Conservation (phyloP, 2,797 vertebrate species). For the Caiman crocodilus region DNA sequence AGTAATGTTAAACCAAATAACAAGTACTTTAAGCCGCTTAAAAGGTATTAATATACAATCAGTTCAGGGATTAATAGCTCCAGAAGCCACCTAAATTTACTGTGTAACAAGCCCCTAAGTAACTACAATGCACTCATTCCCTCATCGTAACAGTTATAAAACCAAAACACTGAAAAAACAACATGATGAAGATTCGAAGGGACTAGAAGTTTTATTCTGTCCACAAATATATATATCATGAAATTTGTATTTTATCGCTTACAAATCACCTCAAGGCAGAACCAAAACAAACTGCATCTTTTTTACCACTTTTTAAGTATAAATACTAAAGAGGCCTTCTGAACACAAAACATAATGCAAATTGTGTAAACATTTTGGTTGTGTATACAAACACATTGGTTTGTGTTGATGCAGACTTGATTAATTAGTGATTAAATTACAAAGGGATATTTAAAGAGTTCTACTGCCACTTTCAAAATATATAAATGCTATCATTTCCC, state of each 20-base stretch:
- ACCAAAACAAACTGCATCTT: not conserved
- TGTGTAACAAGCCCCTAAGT: not conserved
- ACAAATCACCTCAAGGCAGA: not conserved
- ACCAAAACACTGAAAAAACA: not conserved
- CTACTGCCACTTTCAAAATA: not conserved
- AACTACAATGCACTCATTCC: not conserved
- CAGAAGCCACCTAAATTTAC: no score
- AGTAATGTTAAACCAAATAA: no score
- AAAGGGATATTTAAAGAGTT: not conserved
- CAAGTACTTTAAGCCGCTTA: no score
- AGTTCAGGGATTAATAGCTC: no score
- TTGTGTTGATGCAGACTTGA: no score
- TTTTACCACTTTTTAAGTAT: not conserved
- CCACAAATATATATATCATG: not conserved
- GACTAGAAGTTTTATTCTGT: not conserved
- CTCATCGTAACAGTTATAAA: not conserved
- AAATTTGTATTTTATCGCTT: not conserved
- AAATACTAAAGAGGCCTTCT: not conserved
- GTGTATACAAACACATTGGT: no score
- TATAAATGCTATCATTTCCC: not conserved
- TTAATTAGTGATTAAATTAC: no score
- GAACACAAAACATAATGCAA: not conserved
- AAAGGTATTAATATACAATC: no score
- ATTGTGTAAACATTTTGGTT: no score
- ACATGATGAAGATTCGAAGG: not conserved